Base-by-base conservation (phyloP, 2,888 invertebrate genomes). In the Limnephilus lunatus region DNA sequence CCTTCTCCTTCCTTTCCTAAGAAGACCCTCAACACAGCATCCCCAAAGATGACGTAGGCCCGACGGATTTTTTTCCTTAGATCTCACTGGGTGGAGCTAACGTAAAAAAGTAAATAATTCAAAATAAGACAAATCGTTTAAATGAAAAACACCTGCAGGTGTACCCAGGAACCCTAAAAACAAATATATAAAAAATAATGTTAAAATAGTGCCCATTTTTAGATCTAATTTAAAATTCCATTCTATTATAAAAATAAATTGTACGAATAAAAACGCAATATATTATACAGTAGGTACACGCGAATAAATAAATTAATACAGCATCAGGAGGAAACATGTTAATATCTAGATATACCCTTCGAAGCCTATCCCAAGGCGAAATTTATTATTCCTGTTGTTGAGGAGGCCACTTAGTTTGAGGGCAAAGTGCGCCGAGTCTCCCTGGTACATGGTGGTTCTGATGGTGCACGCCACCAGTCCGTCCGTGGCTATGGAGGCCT, bases 351-450 rank as follows among this genome's bases (percentile, higher is more conserved):
- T n/a, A 81, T 86, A 90, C 15, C 89, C 90, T 25, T 92, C 90
- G 30, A 92, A 81, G n/a, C 90, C 90, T 68, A 92, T 80, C 35
- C 96, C 96, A 0, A 96, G 95, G 80, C 95, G 94, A 94, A 96
- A 96, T 94, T 96, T 96, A 93, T 96, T 95, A 93, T 96, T 96
- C n/a, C 96, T 95, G 90, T 96, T 96, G 94, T 96, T 96, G 90
- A 96, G 95, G 0, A 96, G 95, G 0, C 96, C 96, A 2, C 96
- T 96, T 87, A 96, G 94, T 83, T 95, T 95, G 92, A 96, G 95
- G 25, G 95, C 95, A 0, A 96, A 94, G 88, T 95, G 94, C 0
- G 96, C 25, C 25, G 91, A 95, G 25, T 94, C 94, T 92, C 94
- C 94, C 53, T 96, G 96, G 68, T 96, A 95, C 2, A 96, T 94